Percentiles rank a stretch among this genome's conserved stretches.
Evolutionary conservation across 2,113 vertebrate genomes (phyloP).

Genomic region (Bostrychus sinensis): DNA sequence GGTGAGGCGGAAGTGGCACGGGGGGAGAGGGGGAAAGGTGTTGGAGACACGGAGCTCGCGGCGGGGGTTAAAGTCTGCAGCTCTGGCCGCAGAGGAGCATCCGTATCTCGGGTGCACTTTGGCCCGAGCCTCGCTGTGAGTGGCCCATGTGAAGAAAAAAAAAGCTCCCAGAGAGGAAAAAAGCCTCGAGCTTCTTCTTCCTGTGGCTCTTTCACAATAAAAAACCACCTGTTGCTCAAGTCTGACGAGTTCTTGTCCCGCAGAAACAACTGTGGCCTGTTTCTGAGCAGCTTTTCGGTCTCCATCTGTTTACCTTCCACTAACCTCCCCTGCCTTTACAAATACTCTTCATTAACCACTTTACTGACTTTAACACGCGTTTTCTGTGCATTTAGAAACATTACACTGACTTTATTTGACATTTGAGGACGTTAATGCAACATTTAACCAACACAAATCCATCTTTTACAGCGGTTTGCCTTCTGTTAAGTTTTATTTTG

Average conservation of each 20-base stretch:
- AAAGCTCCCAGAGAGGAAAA: slow-evolving; percentile 47
- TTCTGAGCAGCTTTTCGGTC: background rate
- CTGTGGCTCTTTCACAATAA: slow-evolving; percentile 40
- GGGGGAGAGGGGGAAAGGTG: background rate
- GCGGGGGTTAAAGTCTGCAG: slow-evolving; percentile 60
- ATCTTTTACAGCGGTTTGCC: no score
- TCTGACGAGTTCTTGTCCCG: background rate
- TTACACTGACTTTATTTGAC: no score
- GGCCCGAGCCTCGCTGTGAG: slow-evolving; percentile 75
- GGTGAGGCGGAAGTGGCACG: slow-evolving; percentile 23
- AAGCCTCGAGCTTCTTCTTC: slow-evolving; percentile 13
- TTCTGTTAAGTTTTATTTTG: no score
- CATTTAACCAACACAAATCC: no score
- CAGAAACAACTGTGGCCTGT: background rate
- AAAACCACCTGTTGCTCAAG: slow-evolving; percentile 61
- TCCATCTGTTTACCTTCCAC: background rate
- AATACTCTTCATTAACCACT: background rate
- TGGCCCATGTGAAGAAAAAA: slow-evolving; percentile 74
- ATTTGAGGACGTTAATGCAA: no score
- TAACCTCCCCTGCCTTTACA: background rate
- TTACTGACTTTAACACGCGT: no score
- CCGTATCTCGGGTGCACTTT: slow-evolving; percentile 82
- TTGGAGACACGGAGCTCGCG: slow-evolving; percentile 35
- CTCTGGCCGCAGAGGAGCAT: slow-evolving; percentile 74
- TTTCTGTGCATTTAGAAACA: no score